Evolutionary conservation across 2,888 invertebrate species (phyloP), one percentile per base, ranked within the genome.

Genomic region (Cremastinae sp.): DNA sequence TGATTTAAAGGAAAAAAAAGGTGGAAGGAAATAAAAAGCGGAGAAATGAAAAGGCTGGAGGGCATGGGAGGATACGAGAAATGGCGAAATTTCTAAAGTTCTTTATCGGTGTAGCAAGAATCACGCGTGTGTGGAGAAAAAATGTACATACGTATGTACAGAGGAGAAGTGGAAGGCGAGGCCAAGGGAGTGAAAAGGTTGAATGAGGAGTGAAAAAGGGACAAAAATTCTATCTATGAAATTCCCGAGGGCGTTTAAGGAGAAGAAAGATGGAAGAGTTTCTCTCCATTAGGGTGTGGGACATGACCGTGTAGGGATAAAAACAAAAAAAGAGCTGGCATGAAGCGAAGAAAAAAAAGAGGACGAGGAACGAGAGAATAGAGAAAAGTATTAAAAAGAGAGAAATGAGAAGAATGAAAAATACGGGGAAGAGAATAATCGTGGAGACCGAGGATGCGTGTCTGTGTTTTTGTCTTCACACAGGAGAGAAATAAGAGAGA

Each of bases 401-500:
- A 74, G 70, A 80, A 59, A 53, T 16, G 16, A 35, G 47, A 74
- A 81, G 74, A 76, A 80, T 79, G 79, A n/a, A 80, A 78, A 84
- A 81, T 80, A 81, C 80, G 83, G 85, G 87, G 88, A 41, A 74
- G 53, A 79, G 71, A 72, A 79, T 76, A 73, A 69, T 62, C 64
- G 66, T 61, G 74, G 70, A 75, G 73, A 75, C 53, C 61, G 78
- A 64, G 59, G 14, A 9, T 45, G 28, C 35, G 22, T n/a, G 53
- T 53, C 22, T 39, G 62, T 47, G 49, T 18, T 7, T 12, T 8
- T 35, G 37, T 37, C 18, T 39, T 45, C 37, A 35, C 47, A 8
- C 12, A 18, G 28, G 55, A 45, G 76, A 65, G 75, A 71, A 78
- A 74, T 66, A 74, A 78, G 79, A 77, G 75, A 64, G 78, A 73